A percentile compares a stretch with the other conserved stretches of the same genome.
phyloP scores from a whole-genome alignment of 2,888 invertebrate species.

The Lasioglossum oenotherae region DNA sequence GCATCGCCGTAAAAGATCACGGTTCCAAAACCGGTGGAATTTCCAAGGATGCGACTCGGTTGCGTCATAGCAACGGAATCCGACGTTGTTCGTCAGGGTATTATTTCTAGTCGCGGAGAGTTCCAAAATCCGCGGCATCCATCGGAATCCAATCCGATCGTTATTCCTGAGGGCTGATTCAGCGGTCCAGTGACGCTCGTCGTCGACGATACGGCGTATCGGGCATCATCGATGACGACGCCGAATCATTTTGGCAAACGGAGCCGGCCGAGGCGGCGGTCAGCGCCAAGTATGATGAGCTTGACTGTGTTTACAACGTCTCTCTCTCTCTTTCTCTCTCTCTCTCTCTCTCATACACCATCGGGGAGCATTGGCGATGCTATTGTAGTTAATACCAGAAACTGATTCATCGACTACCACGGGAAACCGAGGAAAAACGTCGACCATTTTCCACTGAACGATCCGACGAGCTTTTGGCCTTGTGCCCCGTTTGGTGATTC shows the following conservation, averaged over 20 bases:
- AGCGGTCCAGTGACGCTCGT: slow-evolving; percentile 7
- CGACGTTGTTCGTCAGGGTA: not conserved
- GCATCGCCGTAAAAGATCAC: slow-evolving; percentile 30
- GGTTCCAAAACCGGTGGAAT: slow-evolving; percentile 21
- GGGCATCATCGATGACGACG: slow-evolving; percentile 53
- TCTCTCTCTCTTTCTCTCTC: no score
- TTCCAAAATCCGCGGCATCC: slow-evolving; percentile 5
- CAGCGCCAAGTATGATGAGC: slow-evolving; percentile 54
- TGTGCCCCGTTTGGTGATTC: no score
- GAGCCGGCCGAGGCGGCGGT: slow-evolving; percentile 17
- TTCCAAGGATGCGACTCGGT: not conserved
- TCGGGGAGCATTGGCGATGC: not conserved
- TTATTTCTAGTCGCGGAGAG: slow-evolving; percentile 6
- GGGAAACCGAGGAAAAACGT: not conserved
- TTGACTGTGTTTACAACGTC: slow-evolving; percentile 33
- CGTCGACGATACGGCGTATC: slow-evolving; percentile 16
- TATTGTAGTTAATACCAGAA: not conserved
- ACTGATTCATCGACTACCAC: not conserved
- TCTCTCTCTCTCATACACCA: not conserved
- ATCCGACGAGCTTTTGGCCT: no score
- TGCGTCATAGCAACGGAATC: slow-evolving; percentile 40
- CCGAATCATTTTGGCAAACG: slow-evolving; percentile 54
- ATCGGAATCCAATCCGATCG: slow-evolving; percentile 17
- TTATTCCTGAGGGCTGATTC: slow-evolving; percentile 54
- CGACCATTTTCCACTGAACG: not conserved